phyloP scores from a whole-genome alignment of 2,797 vertebrate species.

The Acanthurus tractus region DNA sequence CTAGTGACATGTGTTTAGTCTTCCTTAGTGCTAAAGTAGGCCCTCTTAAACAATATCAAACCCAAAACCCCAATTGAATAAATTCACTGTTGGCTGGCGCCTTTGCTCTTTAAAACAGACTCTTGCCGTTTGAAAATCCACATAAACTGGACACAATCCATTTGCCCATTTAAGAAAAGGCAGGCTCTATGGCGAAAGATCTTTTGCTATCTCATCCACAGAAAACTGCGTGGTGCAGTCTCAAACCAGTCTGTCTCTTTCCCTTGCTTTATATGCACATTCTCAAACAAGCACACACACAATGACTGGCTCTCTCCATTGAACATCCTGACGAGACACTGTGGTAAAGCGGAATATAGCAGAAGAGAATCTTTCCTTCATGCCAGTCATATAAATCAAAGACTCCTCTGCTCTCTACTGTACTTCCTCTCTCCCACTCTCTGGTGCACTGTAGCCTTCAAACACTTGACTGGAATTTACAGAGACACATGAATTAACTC shows the following conservation, averaged over 20 bases:
- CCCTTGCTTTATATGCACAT: slow-evolving; percentile 22
- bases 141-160: slow-evolving; percentile 58
- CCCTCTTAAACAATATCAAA: slow-evolving; percentile 36
- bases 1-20: slow-evolving; percentile 31
- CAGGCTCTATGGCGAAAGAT: slow-evolving; percentile 43
- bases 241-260: slow-evolving; percentile 37
- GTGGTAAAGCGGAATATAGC: slow-evolving; percentile 55
- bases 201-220: slow-evolving; percentile 41
- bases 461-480: slow-evolving; percentile 82
- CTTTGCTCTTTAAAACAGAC: slow-evolving; percentile 32
- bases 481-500: slow-evolving; percentile 81
- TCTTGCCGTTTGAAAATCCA: slow-evolving; percentile 53
- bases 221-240: slow-evolving; percentile 38
- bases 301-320: slow-evolving; percentile 47
- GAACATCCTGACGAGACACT: slow-evolving; percentile 61
- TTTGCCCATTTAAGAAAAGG: slow-evolving; percentile 41
- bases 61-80: slow-evolving; percentile 33
- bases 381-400: slow-evolving; percentile 68
- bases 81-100: slow-evolving; percentile 34
- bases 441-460: slow-evolving; percentile 69
- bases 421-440: slow-evolving; percentile 52
- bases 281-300: slow-evolving; percentile 31
- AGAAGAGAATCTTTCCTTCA: slow-evolving; percentile 50
- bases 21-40: neutral
- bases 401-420: slow-evolving; percentile 26